Conservation (phyloP, 1,140 invertebrate genomes). For the Dreissena polymorpha region DNA sequence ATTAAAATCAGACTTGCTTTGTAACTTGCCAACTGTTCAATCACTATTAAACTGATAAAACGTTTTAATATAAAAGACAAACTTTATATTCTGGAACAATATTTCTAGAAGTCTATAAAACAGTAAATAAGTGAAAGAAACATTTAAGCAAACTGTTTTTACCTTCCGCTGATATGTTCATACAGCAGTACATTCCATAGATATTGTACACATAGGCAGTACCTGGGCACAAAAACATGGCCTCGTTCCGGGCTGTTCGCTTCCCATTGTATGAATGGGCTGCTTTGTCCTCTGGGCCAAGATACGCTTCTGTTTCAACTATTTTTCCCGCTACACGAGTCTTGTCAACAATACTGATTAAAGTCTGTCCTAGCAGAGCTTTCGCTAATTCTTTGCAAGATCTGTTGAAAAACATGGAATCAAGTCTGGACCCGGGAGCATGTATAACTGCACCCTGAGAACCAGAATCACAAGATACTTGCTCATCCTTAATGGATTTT, state of each 20-base stretch:
- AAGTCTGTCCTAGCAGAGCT: constrained; percentile 82
- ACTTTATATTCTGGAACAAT: too few relatives aligned
- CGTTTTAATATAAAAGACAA: too few relatives aligned
- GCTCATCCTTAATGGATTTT: too few relatives aligned
- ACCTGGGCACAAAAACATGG: constrained; percentile 91
- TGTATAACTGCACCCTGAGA: too few relatives aligned
- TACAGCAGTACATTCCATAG: constrained; percentile 91
- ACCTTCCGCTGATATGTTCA: constrained; percentile 91
- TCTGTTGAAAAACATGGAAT: constrained; percentile 67
- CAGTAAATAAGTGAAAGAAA: background rate
- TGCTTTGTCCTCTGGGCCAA: constrained; percentile 87
- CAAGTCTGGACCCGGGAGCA: constrained; percentile 21
- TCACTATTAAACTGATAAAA: too few relatives aligned
- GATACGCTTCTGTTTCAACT: constrained; percentile 90
- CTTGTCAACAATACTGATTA: constrained; percentile 81
- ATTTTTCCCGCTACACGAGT: constrained; percentile 84
- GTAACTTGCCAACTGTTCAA: too few relatives aligned
- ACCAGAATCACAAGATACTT: too few relatives aligned
- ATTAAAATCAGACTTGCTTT: too few relatives aligned
- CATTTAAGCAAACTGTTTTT: too few relatives aligned
- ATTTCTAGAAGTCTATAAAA: too few relatives aligned
- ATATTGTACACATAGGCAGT: constrained; percentile 90
- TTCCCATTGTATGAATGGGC: constrained; percentile 86
- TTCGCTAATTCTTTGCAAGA: constrained; percentile 81
- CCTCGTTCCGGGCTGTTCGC: constrained; percentile 85